Percentiles rank a stretch among this genome's conserved stretches.
Evolutionary conservation across 2,113 vertebrate genomes (phyloP).

Genomic region (Pseudonaja textilis): DNA sequence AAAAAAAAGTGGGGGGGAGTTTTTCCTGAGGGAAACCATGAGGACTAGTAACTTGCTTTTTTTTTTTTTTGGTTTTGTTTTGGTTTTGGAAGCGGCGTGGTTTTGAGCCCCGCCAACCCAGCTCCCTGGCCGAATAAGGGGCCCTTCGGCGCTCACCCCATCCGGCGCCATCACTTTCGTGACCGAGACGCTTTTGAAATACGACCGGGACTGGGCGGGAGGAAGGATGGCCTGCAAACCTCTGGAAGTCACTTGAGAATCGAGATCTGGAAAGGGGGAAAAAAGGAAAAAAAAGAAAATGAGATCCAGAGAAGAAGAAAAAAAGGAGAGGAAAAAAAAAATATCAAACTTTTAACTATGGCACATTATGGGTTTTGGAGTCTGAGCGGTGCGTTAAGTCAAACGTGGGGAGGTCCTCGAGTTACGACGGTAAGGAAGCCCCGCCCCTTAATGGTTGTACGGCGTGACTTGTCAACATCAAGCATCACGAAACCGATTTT

Average conservation of each 20-base stretch:
- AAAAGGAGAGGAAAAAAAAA: not conserved
- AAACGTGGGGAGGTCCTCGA: not conserved
- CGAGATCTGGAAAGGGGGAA: constrained; percentile 61
- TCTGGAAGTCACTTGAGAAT: constrained; percentile 67
- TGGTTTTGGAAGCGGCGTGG: not conserved
- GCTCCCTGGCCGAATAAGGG: not conserved
- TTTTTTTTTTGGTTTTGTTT: too few relatives aligned
- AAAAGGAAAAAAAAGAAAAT: not conserved
- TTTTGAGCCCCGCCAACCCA: not conserved
- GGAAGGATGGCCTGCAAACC: constrained; percentile 65
- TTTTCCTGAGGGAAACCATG: not conserved
- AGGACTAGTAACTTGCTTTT: not conserved
- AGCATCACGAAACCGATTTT: not conserved
- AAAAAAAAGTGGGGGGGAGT: too few relatives aligned
- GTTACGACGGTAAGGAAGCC: not conserved
- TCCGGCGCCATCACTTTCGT: constrained; percentile 79
- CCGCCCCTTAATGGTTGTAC: too few relatives aligned
- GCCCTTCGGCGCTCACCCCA: constrained; percentile 74
- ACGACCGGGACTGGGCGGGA: constrained; percentile 69
- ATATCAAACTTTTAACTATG: too few relatives aligned
- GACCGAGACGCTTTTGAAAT: constrained; percentile 84
- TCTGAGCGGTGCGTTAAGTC: not conserved
- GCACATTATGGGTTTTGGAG: not conserved
- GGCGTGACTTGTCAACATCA: too few relatives aligned
- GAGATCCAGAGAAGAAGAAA: not conserved